phyloP scores from a whole-genome alignment of 2,797 vertebrate species.

The Falco concolor region DNA sequence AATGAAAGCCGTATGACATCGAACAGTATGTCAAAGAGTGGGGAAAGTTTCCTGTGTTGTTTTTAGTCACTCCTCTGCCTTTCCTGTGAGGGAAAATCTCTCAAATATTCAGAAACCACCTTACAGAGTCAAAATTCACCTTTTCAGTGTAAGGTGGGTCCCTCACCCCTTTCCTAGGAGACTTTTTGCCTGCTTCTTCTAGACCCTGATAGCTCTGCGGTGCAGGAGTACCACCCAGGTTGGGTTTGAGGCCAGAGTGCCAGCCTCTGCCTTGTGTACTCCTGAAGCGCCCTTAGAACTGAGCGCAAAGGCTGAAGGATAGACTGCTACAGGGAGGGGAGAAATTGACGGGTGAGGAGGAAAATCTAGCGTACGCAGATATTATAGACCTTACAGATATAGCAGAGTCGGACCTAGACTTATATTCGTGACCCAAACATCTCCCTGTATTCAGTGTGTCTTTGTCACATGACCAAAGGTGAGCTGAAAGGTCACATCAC shows the following conservation, averaged over 20 bases:
- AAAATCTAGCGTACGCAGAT: not conserved
- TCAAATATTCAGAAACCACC: not conserved
- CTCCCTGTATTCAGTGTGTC: not conserved
- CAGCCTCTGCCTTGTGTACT: not conserved
- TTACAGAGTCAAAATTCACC: not conserved
- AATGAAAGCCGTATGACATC: not conserved
- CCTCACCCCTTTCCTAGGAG: not conserved
- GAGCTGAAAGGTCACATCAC: not conserved
- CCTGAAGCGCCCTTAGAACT: not conserved
- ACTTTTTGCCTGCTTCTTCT: not conserved
- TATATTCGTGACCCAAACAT: not conserved
- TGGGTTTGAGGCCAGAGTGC: not conserved
- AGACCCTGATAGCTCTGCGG: not conserved
- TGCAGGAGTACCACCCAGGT: not conserved
- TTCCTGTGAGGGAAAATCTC: not conserved
- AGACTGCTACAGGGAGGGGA: not conserved
- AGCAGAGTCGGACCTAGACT: not conserved
- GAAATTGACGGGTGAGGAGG: not conserved
- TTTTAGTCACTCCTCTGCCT: not conserved
- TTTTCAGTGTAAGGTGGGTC: not conserved
- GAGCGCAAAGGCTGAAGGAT: not conserved
- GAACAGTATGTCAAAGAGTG: not conserved
- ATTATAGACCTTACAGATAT: not conserved
- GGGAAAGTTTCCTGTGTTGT: not conserved
- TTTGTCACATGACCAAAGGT: not conserved